A percentile compares a stretch with the other conserved stretches of the same genome.
Conservation (phyloP, 1,140 invertebrate species). For the Ephestia elutella region DNA sequence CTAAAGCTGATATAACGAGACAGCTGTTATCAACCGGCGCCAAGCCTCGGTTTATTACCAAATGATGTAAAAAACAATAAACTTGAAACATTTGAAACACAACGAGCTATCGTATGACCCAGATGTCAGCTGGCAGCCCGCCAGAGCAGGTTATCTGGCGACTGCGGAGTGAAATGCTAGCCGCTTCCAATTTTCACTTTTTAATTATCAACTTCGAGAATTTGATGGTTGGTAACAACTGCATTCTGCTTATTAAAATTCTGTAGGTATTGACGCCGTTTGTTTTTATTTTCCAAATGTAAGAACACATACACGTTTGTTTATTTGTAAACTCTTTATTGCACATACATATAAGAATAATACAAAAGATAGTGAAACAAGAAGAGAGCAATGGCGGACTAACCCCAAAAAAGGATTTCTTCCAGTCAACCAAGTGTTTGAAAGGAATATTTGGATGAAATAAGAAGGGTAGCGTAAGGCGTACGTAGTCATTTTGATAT, state of each 20-base stretch:
- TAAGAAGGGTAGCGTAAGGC: too few species aligned
- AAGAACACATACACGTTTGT: not conserved
- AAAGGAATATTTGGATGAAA: too few species aligned
- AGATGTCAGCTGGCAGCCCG: slow-evolving; percentile 50
- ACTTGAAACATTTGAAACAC: slow-evolving; percentile 28
- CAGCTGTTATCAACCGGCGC: not conserved
- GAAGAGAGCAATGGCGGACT: too few species aligned
- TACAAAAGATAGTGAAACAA: too few species aligned
- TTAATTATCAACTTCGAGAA: slow-evolving; percentile 63
- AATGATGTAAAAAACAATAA: slow-evolving; percentile 9
- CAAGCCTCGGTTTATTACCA: slow-evolving; percentile 3
- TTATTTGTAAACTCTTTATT: too few species aligned
- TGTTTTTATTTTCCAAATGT: not conserved
- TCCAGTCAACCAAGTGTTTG: too few species aligned
- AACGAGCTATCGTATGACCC: slow-evolving; percentile 53
- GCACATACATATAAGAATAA: too few species aligned
- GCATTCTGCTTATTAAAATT: slow-evolving; percentile 18
- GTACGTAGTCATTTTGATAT: too few species aligned
- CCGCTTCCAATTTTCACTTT: slow-evolving; percentile 62
- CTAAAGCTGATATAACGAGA: not conserved
- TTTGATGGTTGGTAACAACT: slow-evolving; percentile 44
- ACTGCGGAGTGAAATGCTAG: slow-evolving; percentile 56
- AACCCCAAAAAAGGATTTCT: too few species aligned
- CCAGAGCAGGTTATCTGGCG: slow-evolving; percentile 61
- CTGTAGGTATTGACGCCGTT: not conserved